phyloP scores from a whole-genome alignment of 2,888 invertebrate species.

The Cheilosia vulpina region DNA sequence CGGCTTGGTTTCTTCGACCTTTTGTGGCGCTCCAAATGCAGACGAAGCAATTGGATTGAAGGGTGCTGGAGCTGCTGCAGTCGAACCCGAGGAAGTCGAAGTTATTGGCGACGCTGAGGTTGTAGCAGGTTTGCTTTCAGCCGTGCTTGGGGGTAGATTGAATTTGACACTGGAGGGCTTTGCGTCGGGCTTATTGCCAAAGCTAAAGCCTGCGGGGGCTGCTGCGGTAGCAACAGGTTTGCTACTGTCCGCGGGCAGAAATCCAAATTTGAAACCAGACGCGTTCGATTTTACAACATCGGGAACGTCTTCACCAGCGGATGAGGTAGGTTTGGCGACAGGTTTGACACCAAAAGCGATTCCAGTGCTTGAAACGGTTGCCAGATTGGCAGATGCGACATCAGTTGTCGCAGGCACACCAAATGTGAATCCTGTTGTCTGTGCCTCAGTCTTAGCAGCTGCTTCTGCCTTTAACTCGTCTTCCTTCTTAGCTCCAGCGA shows the following conservation, averaged over 20 bases:
- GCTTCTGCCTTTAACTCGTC: conserved; percentile 72
- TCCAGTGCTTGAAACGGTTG: conserved; percentile 35
- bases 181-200: conserved; percentile 61
- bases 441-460: conserved; percentile 52
- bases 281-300: conserved; percentile 57
- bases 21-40: conserved; percentile 68
- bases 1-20: conserved; percentile 47
- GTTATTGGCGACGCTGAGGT: conserved; percentile 42
- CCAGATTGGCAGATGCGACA: background rate
- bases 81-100: conserved; percentile 52
- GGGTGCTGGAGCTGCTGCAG: conserved; percentile 53
- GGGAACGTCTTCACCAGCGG: conserved; percentile 69
- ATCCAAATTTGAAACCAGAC: conserved; percentile 76
- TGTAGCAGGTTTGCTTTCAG: conserved; percentile 33
- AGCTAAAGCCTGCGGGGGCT: conserved; percentile 58
- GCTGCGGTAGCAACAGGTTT: conserved; percentile 38
- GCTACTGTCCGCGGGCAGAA: conserved; percentile 50
- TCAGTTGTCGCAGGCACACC: conserved; percentile 39
- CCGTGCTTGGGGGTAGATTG: conserved; percentile 65
- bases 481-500: conserved; percentile 77
- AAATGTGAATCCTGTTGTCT: conserved; percentile 43
- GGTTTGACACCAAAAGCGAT: conserved; percentile 75
- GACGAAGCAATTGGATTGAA: conserved; percentile 65
- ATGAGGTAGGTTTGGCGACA: conserved; percentile 47
- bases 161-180: conserved; percentile 75